Evolutionary conservation across 30 jellyfish, hydroid and myxozoan species (phyloP).

Genomic region (Aurelia sp.): DNA sequence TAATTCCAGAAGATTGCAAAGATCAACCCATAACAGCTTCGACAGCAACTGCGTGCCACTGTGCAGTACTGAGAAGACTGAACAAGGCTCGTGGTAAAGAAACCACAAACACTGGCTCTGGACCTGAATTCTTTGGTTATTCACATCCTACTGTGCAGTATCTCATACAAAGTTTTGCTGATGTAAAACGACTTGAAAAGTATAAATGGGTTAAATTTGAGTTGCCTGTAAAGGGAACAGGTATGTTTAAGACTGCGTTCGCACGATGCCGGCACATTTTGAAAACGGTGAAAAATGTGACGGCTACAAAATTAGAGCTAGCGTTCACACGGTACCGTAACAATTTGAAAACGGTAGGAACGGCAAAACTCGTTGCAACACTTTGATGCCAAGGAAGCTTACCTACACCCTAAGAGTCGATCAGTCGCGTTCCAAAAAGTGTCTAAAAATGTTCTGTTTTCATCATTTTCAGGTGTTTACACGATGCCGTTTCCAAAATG

Average conservation of each 20-base stretch:
- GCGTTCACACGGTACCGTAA: too few species aligned
- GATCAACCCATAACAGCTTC: slow-evolving; percentile 92
- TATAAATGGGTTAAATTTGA: slow-evolving; percentile 84
- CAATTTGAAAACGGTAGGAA: too few species aligned
- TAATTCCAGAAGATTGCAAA: slow-evolving; percentile 90
- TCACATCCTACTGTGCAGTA: slow-evolving; percentile 95
- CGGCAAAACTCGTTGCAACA: too few species aligned
- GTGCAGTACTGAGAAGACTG: slow-evolving; percentile 85
- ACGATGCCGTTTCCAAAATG: too few species aligned
- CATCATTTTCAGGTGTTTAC: too few species aligned
- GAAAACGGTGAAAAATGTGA: too few species aligned
- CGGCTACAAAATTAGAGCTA: too few species aligned
- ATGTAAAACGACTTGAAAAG: slow-evolving; percentile 69
- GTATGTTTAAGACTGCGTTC: slow-evolving; percentile 25
- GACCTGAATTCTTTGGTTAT: slow-evolving; percentile 96
- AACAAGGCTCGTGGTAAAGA: slow-evolving; percentile 94
- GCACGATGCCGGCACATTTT: too few species aligned
- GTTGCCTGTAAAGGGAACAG: slow-evolving; percentile 77
- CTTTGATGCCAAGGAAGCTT: too few species aligned
- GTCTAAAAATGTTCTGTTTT: too few species aligned
- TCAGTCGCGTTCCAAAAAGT: too few species aligned
- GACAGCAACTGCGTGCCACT: slow-evolving; percentile 97
- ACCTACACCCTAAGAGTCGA: too few species aligned
- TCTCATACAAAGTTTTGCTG: slow-evolving; percentile 83
- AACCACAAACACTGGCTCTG: slow-evolving; percentile 96